phyloP scores from a whole-genome alignment of 2,888 invertebrate genomes.

The Eutolmus rufibarbis region DNA sequence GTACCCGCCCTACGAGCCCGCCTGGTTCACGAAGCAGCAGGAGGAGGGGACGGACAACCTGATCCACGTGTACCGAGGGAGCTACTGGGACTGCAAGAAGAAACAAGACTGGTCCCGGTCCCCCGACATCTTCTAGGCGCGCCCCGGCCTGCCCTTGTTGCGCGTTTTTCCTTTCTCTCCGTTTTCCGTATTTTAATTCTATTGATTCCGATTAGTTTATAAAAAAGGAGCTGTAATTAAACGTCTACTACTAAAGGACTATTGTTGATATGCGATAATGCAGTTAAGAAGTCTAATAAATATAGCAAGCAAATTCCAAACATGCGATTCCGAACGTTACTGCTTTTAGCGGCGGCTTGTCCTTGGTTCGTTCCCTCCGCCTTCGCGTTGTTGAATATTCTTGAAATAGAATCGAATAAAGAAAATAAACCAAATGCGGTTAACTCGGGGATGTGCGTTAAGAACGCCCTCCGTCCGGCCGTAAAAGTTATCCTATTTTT shows the following conservation, averaged over 20 bases:
- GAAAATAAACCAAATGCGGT: neutral
- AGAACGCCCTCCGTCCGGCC: neutral
- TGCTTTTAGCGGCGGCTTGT: neutral
- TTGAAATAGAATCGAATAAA: neutral
- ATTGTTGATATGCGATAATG: constrained; percentile 18
- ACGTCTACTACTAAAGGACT: constrained; percentile 3
- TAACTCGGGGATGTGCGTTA: neutral
- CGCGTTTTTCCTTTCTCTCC: neutral
- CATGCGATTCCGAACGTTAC: neutral
- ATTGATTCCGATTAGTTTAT: constrained; percentile 29
- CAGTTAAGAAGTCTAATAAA: constrained; percentile 6
- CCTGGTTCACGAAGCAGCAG: constrained; percentile 89
- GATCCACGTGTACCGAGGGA: constrained; percentile 81
- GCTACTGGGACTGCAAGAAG: constrained; percentile 93
- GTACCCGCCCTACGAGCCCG: constrained; percentile 77
- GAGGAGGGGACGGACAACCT: constrained; percentile 74
- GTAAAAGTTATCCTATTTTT: constrained; percentile 12
- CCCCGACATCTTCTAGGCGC: constrained; percentile 77
- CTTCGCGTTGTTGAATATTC: neutral
- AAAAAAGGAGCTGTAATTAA: constrained; percentile 26
- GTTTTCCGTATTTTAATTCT: constrained; percentile 26
- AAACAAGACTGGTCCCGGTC: constrained; percentile 88
- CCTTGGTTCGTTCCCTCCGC: neutral
- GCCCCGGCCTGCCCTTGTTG: neutral
- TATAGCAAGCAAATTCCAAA: neutral